Base-by-base conservation (phyloP, 1,140 invertebrate genomes). In the Aphaenogaster rudis region DNA sequence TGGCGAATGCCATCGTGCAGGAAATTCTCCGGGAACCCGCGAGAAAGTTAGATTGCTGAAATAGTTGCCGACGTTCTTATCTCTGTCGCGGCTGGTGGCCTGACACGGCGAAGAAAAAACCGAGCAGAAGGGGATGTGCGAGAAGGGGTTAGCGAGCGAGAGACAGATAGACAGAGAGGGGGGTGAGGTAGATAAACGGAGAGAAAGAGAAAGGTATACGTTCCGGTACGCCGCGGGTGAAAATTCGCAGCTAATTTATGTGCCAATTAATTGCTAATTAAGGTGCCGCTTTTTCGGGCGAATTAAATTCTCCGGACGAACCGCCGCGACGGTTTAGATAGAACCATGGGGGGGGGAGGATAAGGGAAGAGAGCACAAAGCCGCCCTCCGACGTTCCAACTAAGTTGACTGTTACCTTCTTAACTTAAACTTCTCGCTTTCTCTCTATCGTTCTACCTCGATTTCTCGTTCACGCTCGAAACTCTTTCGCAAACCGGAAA, bases 201-300 rank as follows among this genome's bases (percentile, higher is more conserved):
- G 82, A 66, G 36, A 71, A 21, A 85, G 74, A 77, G 54, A 79
- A 42, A 74, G 2, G n/a, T 21, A 13, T 45, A 69, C 57, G 54
- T 82, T 74, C 15, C 80, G 36, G 77, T 36, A 63, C 21, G 67
- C n/a, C 42, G 64, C 45, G 57, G 64, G 64, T 84, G 91, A 91
- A 93, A 94, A 95, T 93, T 94, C 92, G 86, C 92, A 88, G 91
- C 92, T 95, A 95, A 95, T 93, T 95, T 95, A 95, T 94, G 93
- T 94, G 90, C 93, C 94, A 94, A 95, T 95, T 95, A 95, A 95
- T 95, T 94, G 88, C 91, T 94, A 95, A 95, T 95, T 94, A 95
- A 95, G 93, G 92, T 71, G 72, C 61, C 90, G 92, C 92, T 95
- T 94, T 95, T 95, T 95, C 85, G 89, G 89, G 59, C 90, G 91